Conservation (phyloP, 2,797 vertebrate genomes). For the Scolopax rusticola region DNA sequence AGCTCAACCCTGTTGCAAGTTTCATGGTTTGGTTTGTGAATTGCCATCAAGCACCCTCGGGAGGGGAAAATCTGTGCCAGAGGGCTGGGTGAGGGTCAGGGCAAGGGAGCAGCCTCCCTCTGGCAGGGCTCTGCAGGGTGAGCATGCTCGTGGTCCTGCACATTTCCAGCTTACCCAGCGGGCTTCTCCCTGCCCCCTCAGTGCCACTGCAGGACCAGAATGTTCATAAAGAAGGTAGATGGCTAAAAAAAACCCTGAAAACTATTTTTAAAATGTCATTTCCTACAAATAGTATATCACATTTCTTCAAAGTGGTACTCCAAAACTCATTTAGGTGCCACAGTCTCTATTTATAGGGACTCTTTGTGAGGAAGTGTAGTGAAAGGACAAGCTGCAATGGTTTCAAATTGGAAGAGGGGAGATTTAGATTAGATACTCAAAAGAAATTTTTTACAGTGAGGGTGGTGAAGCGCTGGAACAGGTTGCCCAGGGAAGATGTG, state of each 20-base stretch:
- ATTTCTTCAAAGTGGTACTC: neutral
- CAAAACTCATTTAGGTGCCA: neutral
- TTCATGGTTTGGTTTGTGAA: neutral
- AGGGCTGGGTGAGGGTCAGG: neutral
- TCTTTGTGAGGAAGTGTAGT: too few species aligned
- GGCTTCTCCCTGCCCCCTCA: fast-evolving
- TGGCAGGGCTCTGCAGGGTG: fast-evolving
- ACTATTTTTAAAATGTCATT: neutral
- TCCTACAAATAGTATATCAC: neutral
- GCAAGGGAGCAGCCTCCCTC: neutral
- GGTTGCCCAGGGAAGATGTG: too few species aligned
- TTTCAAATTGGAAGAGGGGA: too few species aligned
- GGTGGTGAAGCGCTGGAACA: too few species aligned
- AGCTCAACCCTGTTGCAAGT: neutral
- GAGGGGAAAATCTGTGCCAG: neutral
- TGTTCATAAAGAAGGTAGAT: neutral
- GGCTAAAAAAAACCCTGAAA: fast-evolving
- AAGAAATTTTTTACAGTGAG: too few species aligned
- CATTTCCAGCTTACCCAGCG: fast-evolving
- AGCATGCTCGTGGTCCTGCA: fast-evolving
- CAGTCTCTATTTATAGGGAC: neutral
- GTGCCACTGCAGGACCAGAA: neutral
- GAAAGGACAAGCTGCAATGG: too few species aligned
- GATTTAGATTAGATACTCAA: too few species aligned
- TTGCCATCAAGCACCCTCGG: neutral